phyloP scores from a whole-genome alignment of 2,888 invertebrate species.

The Drosophila anomelani region DNA sequence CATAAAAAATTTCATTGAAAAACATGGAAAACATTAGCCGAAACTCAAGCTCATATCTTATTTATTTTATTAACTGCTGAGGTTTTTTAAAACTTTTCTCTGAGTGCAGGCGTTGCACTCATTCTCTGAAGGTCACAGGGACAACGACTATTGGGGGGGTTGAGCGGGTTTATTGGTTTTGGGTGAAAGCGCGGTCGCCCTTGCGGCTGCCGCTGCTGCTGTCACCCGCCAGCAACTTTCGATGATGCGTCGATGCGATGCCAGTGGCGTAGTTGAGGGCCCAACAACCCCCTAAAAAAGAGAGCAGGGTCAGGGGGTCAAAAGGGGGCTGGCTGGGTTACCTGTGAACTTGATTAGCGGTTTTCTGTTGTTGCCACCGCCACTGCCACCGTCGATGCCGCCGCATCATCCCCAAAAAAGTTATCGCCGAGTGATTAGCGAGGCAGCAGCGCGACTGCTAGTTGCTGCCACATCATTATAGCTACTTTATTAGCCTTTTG shows the following conservation, averaged over 20 bases:
- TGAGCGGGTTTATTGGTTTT: constrained; percentile 1
- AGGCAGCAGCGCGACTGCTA: constrained; percentile 38
- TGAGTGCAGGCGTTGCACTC: constrained; percentile 18
- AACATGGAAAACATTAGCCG: not conserved
- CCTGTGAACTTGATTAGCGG: constrained; percentile 83
- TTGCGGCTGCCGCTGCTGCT: constrained; percentile 14
- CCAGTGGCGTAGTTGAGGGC: constrained; percentile 8
- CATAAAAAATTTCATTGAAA: not conserved
- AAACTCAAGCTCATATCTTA: not conserved
- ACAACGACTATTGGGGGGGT: not conserved
- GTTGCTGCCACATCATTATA: constrained; percentile 51
- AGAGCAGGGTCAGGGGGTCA: constrained; percentile 1
- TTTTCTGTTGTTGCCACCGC: constrained; percentile 51
- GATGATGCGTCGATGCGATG: constrained; percentile 30
- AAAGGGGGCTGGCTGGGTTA: constrained; percentile 25
- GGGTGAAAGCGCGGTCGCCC: constrained; percentile 21
- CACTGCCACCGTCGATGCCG: constrained; percentile 26
- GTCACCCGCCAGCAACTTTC: constrained; percentile 37
- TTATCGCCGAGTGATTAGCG: constrained; percentile 35
- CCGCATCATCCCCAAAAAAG: constrained; percentile 10
- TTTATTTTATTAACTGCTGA: too few relatives aligned
- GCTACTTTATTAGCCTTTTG: constrained; percentile 51
- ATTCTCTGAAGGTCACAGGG: constrained; percentile 32
- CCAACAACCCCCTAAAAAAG: too few relatives aligned
- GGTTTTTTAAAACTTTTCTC: not conserved